Evolutionary conservation across 2,113 vertebrate species (phyloP), one percentile per base, ranked within the genome.

Genomic region (Antechinus flavipes): DNA sequence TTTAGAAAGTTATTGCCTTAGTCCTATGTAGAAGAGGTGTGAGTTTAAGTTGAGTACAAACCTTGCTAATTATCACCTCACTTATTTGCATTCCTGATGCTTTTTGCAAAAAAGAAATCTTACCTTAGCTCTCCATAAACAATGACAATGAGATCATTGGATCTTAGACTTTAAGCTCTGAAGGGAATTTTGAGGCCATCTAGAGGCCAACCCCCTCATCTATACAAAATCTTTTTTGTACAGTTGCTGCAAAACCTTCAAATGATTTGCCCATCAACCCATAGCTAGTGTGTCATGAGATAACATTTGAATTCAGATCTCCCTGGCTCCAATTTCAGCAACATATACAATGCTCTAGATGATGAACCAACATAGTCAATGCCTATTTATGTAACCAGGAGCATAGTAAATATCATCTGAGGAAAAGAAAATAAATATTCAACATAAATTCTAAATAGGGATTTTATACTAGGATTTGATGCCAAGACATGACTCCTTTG

Each of bases 21-120:
- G n/a, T 97, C 96, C 96, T 96, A 94, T 97, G 95, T 91, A 95
- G 93, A 50, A 95, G 61, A 97, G 68, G 95, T 97, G 95, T 96
- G 94, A 97, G 91, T 97, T 98, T 97, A 97, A 95, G 30, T 91
- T 91, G 92, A 97, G 93, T 95, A 96, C 91, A 96, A 97, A 58
- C 92, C 94, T 96, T 94, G 90, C 91, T 97, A 96, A 98, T 98
- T 98, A 97, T 96, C 97, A 96, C 96, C 95, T 97, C 91, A 95
- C 95, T 95, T 94, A 96, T 93, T 91, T 93, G 90, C 96, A 97
- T 91, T 96, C 95, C 97, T 97, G 97, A 96, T 97, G 96, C 52
- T 96, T 95, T 90, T 95, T 92, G 68, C 55, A 94, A 96, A 91
- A 90, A 96, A 84, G n/a, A 42, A 84, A 22, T 84, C n/a, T 84